Evolutionary conservation across 2,888 invertebrate species (phyloP), one percentile per base, ranked within the genome.

Genomic region (Noctua comes): DNA sequence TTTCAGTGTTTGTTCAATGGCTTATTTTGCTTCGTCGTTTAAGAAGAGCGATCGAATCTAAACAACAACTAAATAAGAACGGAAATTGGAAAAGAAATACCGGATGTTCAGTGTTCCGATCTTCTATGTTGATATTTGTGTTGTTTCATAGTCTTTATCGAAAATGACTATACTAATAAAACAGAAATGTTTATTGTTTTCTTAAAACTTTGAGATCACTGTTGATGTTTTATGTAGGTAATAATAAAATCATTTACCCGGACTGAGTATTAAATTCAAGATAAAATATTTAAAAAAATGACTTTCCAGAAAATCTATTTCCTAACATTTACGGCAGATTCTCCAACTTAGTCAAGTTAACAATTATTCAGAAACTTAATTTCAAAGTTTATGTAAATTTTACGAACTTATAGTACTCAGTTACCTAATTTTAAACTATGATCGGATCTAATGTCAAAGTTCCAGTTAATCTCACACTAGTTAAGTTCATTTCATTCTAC

Each of bases 361-460:
- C 54, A 69, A 82, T 76, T 76, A 71, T 66, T 57, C 16, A 46
- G 65, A 66, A 75, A 77, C 73, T 79, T 48, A 54, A 73, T 84
- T 59, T 77, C 71, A 24, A 76, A 80, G 46, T 80, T 70, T 80
- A 79, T 79, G 77, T 68, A 71, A 75, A 79, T 80, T 83, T 36
- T 80, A 70, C 76, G 48, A 83, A 77, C 81, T 69, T 82, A 64
- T 68, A 79, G 79, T 80, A 77, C 77, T 54, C 46, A 79, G 57
- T 48, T 76, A 83, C 68, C 73, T 76, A 82, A 86, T 85, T 84
- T 83, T 84, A 74, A 79, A 82, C 81, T 80, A 81, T 81, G 77
- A 83, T 76, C 84, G 72, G 75, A 80, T 86, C 75, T 72, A 77
- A 72, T 79, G 83, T 79, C 73, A 75, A 86, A 89, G 80, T 86